Percentiles rank a stretch among this genome's conserved stretches.
These are phyloP conservation scores for Ploceus nigricollis DNA, from an alignment of 2,113 vertebrate species.

Conservation along the genomic window DNA sequence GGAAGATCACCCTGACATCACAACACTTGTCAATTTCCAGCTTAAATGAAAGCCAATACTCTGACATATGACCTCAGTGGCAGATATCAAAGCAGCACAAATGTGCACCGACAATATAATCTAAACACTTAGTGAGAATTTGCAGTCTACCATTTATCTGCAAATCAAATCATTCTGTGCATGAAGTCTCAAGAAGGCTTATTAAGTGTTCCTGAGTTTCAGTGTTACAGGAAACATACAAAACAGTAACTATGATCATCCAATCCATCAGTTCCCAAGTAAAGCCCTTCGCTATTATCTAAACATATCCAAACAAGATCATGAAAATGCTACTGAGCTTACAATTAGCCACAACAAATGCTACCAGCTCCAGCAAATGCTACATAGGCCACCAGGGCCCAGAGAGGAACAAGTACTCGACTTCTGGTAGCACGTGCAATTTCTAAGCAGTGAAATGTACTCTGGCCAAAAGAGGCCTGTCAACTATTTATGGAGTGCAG, in stretches of 20 bases:
- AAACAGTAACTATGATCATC: background rate
- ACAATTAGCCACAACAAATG: background rate
- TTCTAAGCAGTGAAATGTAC: background rate
- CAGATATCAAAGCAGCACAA: background rate
- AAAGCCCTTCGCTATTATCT: background rate
- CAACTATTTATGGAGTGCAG: background rate
- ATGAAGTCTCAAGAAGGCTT: fast-evolving
- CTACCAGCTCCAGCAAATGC: background rate
- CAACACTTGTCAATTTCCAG: background rate
- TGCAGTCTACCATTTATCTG: background rate
- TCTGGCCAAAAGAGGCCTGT: background rate
- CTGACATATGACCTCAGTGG: background rate
- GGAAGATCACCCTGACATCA: background rate
- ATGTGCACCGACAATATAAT: background rate
- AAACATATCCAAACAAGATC: background rate
- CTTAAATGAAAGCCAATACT: background rate
- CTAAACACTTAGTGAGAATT: background rate
- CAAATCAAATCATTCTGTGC: background rate
- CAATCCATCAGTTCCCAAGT: background rate
- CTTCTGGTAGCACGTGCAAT: background rate
- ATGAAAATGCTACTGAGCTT: background rate
- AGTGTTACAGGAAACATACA: background rate
- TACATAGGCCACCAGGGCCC: fast-evolving
- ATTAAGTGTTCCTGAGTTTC: background rate
- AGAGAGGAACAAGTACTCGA: background rate